Conservation (phyloP, 2,113 vertebrate genomes). For the Scomber scombrus region DNA sequence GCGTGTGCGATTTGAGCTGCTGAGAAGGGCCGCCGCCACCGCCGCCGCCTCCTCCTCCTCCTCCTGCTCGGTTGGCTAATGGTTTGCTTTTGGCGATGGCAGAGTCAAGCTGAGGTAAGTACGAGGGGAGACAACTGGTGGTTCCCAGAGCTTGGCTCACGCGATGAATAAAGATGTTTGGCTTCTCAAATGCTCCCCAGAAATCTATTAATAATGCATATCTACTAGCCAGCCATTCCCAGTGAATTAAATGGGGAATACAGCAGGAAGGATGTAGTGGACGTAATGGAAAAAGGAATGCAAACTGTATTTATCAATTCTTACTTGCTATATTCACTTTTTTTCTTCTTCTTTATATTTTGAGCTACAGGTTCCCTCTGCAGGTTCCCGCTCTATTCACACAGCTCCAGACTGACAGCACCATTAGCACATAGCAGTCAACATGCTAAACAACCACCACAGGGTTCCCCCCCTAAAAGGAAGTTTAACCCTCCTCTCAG, state of each 20-base stretch:
- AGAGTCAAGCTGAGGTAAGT: conserved; percentile 23
- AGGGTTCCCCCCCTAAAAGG: conserved; percentile 14
- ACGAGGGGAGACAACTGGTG: conserved; percentile 49
- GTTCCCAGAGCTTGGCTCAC: conserved; percentile 44
- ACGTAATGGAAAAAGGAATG: conserved; percentile 9
- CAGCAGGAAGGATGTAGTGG: background rate
- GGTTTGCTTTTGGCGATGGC: background rate
- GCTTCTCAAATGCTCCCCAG: conserved; percentile 56
- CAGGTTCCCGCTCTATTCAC: background rate
- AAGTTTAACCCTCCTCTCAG: conserved; percentile 33
- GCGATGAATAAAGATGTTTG: conserved; percentile 78
- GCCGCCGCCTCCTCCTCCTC: too few relatives aligned
- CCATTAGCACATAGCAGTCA: conserved; percentile 28
- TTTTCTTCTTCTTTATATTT: background rate
- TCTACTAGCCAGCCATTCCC: conserved; percentile 18
- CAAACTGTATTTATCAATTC: background rate
- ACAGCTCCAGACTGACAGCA: conserved; percentile 3
- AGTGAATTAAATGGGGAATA: conserved; percentile 49
- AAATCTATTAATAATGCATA: conserved; percentile 73
- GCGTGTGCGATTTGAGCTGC: background rate
- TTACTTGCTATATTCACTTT: background rate
- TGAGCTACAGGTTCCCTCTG: conserved; percentile 4
- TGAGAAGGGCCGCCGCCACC: background rate
- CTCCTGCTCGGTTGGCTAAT: background rate
- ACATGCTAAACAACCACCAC: conserved; percentile 21